Base-by-base conservation (phyloP, 2,888 invertebrate species). In the Rutpela maculata region DNA sequence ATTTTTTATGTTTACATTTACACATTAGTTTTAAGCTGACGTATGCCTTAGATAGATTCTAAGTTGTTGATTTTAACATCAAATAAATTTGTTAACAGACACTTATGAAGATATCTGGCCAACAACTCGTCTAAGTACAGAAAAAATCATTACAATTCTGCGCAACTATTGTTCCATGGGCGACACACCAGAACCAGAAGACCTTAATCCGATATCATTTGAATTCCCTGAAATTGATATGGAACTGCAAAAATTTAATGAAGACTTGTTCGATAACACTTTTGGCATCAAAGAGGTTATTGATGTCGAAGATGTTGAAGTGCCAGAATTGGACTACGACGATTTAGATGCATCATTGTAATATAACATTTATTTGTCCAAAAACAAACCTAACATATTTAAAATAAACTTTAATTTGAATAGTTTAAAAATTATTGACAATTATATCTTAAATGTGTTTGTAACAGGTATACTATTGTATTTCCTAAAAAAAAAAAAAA, bases 21-120 rank as follows among this genome's bases (percentile, higher is more conserved):
- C n/a, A n/a, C n/a, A n/a, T n/a, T n/a, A n/a, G n/a, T n/a, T n/a
- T n/a, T n/a, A n/a, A n/a, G n/a, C n/a, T n/a, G n/a, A n/a, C 7
- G 5, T 57, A 31, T 55, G 12, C n/a, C 1, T 4, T 19, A 17
- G 38, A 35, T n/a, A 0, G 67, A n/a, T n/a, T 50, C 22, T 67
- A 7, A 55, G 57, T 43, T 66, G 15, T 66, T 56, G 31, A 35
- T 9, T 35, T 35, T 35, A 35, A 9, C 31, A 9, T 55, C 55
- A 55, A 55, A 50, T 57, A 26, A 26, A 19, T 65, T 56, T 63
- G 70, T 73, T 79, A 62, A 66, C 74, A 76, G 79, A 79, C 35
- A 10, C 31, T 7, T 78, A 76, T 75, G 77, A 80, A 62, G 76
- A 80, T 56, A 55, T 78, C 19, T 80, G 78, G 77, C 71, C 76